A percentile compares a stretch with the other conserved stretches of the same genome.
Conservation (phyloP, 1,140 invertebrate species). For the Pogonus chalceus region DNA sequence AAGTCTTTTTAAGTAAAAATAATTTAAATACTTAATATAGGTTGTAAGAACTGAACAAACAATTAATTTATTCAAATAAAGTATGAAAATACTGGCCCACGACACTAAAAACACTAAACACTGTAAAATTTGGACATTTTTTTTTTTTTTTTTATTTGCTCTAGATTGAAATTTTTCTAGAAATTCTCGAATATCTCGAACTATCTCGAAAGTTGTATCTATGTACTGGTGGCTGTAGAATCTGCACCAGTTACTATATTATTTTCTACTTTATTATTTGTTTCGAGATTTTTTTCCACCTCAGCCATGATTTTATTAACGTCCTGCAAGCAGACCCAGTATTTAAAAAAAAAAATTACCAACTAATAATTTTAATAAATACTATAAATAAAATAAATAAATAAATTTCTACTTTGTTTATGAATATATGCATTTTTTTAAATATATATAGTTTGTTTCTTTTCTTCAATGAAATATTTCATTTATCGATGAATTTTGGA, state of each 20-base stretch:
- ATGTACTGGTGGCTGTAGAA: constrained; percentile 11
- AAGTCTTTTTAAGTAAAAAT: too few relatives aligned
- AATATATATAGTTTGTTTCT: too few relatives aligned
- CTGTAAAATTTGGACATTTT: not conserved
- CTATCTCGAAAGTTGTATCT: constrained; percentile 8
- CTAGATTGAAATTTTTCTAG: too few relatives aligned
- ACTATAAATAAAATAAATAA: not conserved
- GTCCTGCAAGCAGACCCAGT: constrained; percentile 35
- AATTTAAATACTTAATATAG: too few relatives aligned
- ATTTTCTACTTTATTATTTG: constrained; percentile 18
- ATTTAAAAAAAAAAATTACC: constrained; percentile 20
- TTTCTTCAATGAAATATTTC: too few relatives aligned
- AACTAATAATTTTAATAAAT: not conserved
- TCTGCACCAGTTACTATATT: constrained; percentile 7
- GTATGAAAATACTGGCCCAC: constrained; percentile 10
- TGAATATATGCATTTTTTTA: too few relatives aligned
- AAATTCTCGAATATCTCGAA: too few relatives aligned
- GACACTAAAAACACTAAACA: constrained; percentile 1
- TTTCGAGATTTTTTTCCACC: constrained; percentile 29
- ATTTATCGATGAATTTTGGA: too few relatives aligned
- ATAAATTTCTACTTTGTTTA: too few relatives aligned
- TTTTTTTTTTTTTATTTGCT: not conserved
- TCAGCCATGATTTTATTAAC: constrained; percentile 33
- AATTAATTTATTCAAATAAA: constrained; percentile 2
- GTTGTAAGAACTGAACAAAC: constrained; percentile 19